A percentile compares a stretch with the other conserved stretches of the same genome.
Evolutionary conservation across 1,140 invertebrate species (phyloP).

Genomic region (Colletes gigas): DNA sequence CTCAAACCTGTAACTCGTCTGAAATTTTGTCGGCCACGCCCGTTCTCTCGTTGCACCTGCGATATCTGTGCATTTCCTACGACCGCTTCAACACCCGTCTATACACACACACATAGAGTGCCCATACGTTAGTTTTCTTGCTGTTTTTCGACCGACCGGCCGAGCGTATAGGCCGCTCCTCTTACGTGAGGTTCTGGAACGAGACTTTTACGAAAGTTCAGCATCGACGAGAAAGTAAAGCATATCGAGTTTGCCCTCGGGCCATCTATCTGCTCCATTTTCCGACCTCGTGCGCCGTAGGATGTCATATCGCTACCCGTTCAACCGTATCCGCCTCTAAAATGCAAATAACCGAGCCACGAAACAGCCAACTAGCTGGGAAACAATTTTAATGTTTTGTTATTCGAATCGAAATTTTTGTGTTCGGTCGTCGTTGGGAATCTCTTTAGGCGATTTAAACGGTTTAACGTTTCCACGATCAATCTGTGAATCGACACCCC

Average conservation of each 20-base stretch:
- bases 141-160: constrained; percentile 48
- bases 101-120: not conserved
- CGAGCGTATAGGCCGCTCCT: constrained; percentile 36
- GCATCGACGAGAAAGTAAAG: constrained; percentile 64
- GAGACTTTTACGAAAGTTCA: constrained; percentile 65
- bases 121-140: constrained; percentile 47
- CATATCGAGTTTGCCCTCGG: constrained; percentile 55
- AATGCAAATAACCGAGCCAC: constrained; percentile 13
- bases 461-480: not conserved
- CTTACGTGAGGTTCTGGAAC: constrained; percentile 62
- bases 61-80: constrained; percentile 22
- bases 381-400: no score
- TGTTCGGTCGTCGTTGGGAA: no score
- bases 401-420: no score
- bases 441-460: no score
- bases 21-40: constrained; percentile 52
- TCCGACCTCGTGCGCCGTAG: constrained; percentile 47
- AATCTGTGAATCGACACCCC: not conserved
- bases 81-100: constrained; percentile 3
- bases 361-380: no score
- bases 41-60: constrained; percentile 53
- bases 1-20: not conserved
- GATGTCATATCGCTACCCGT: constrained; percentile 6
- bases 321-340: not conserved
- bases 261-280: constrained; percentile 59